phyloP scores from a whole-genome alignment of 2,113 vertebrate species.

The Stigmatopora nigra region DNA sequence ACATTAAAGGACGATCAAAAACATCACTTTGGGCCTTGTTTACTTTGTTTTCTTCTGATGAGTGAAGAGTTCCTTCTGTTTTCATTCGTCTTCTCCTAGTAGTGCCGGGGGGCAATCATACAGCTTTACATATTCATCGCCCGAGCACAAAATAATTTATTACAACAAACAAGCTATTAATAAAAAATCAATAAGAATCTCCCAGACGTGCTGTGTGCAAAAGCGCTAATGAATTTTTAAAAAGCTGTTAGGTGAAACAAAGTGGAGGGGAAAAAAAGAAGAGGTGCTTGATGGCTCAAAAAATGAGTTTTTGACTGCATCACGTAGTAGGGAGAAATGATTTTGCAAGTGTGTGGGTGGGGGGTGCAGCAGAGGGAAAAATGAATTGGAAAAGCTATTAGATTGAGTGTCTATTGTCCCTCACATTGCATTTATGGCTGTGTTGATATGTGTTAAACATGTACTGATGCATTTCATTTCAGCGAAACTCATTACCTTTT shows the following conservation, averaged over 20 bases:
- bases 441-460: conserved; percentile 49
- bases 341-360: conserved; percentile 9
- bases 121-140: conserved; percentile 51
- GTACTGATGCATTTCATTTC: conserved; percentile 42
- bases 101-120: conserved; percentile 25
- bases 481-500: conserved; percentile 32
- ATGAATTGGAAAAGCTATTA: conserved; percentile 14
- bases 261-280: conserved; percentile 53
- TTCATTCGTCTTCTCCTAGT: conserved; percentile 22
- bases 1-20: not conserved
- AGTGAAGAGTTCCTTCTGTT: conserved; percentile 24
- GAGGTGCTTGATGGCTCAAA: conserved; percentile 16
- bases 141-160: conserved; percentile 59
- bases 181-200: conserved; percentile 64
- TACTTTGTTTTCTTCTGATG: conserved; percentile 23
- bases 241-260: conserved; percentile 54
- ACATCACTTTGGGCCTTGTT: conserved; percentile 21
- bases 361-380: conserved; percentile 2
- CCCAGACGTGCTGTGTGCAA: conserved; percentile 57
- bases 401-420: conserved; percentile 38
- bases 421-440: conserved; percentile 42
- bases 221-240: conserved; percentile 63
- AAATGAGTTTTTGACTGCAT: conserved; percentile 18
- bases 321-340: conserved; percentile 18
- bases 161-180: conserved; percentile 69